Conservation (phyloP, 2,888 invertebrate species). For the Synergus laeviventris region DNA sequence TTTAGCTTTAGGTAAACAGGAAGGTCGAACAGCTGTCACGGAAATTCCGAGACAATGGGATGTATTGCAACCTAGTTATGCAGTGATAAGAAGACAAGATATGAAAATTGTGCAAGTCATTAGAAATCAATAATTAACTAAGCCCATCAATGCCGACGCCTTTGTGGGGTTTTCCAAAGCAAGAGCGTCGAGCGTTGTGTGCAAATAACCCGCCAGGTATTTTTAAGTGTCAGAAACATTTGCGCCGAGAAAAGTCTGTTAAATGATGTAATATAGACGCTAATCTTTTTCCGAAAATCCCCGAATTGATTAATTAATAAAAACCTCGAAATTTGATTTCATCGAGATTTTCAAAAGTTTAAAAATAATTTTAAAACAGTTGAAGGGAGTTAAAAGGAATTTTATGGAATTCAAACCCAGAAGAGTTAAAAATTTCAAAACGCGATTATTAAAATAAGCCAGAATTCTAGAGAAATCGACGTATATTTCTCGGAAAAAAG, state of each 20-base stretch:
- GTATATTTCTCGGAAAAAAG: neutral
- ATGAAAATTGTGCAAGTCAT: neutral
- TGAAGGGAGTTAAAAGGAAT: no score
- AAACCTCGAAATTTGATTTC: neutral
- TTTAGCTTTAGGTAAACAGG: neutral
- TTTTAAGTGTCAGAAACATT: slow-evolving; percentile 70
- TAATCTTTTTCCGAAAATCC: neutral
- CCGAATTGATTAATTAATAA: neutral
- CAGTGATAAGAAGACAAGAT: neutral
- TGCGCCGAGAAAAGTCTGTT: slow-evolving; percentile 45
- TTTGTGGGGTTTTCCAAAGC: slow-evolving; percentile 59
- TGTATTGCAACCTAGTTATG: neutral
- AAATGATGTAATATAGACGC: slow-evolving; percentile 3
- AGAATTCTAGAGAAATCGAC: neutral
- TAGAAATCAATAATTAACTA: slow-evolving; percentile 2
- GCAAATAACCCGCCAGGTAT: slow-evolving; percentile 67
- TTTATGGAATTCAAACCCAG: no score
- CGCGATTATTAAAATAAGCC: neutral
- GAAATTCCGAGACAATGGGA: neutral
- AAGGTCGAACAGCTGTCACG: neutral
- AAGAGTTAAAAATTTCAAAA: neutral
- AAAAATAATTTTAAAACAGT: no score
- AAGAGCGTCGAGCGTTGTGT: slow-evolving; percentile 52
- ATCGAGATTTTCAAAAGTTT: no score
- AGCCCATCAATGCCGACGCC: slow-evolving; percentile 54